These are phyloP conservation scores for Lasioglossum calceatum DNA, from an alignment of 2,888 invertebrate species.

Conservation along the genomic window DNA sequence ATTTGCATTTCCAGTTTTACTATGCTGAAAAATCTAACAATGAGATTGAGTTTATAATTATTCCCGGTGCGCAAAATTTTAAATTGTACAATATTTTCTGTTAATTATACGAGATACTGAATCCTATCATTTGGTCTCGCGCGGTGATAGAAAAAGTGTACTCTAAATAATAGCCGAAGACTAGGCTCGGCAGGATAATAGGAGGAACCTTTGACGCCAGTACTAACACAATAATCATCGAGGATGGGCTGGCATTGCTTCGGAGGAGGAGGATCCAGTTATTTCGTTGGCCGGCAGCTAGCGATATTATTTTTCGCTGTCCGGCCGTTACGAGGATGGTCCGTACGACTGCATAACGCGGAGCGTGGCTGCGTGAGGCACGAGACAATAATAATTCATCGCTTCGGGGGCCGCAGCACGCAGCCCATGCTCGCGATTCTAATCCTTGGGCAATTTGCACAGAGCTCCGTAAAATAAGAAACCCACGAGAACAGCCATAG, in stretches of 20 bases:
- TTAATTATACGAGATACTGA: neutral
- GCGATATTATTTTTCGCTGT: slow-evolving; percentile 66
- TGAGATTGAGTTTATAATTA: no score
- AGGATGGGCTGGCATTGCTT: slow-evolving; percentile 24
- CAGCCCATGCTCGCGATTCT: slow-evolving; percentile 74
- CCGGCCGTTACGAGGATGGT: slow-evolving; percentile 53
- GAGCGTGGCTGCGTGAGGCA: slow-evolving; percentile 73
- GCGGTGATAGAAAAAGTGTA: neutral
- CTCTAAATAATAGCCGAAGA: neutral
- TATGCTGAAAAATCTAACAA: no score
- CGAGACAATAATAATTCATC: slow-evolving; percentile 77
- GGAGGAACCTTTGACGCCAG: slow-evolving; percentile 33
- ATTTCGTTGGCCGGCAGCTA: slow-evolving; percentile 55
- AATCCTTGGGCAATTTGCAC: slow-evolving; percentile 75
- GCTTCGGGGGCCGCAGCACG: slow-evolving; percentile 67
- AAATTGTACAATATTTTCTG: neutral
- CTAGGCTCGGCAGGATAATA: slow-evolving; percentile 11
- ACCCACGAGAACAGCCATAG: slow-evolving; percentile 40
- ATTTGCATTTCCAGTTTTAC: no score
- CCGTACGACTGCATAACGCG: slow-evolving; percentile 54
- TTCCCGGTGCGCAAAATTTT: no score
- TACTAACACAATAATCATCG: slow-evolving; percentile 36
- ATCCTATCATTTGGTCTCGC: neutral
- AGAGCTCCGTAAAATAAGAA: slow-evolving; percentile 71
- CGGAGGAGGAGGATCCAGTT: slow-evolving; percentile 56